Evolutionary conservation across 2,888 invertebrate species (phyloP).

Genomic region (Lepidocyrtinus sp.): DNA sequence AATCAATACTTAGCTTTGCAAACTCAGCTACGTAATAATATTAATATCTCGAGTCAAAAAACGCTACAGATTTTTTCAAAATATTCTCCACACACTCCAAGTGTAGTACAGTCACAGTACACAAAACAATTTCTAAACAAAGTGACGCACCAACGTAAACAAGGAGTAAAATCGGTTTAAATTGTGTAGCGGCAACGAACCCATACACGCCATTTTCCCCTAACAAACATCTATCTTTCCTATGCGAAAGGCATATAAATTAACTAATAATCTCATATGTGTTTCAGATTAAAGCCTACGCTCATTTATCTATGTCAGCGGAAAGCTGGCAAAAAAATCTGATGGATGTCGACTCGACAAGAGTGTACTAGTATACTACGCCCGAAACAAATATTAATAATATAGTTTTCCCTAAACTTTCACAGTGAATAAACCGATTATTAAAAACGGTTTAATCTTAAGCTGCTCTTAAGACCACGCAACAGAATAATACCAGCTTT

Average conservation of each 20-base stretch:
- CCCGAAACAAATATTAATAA: constrained; percentile 1
- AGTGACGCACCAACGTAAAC: not conserved
- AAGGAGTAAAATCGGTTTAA: not conserved
- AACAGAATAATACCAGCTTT: not conserved
- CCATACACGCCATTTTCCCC: not conserved
- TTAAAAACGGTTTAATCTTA: constrained; percentile 6
- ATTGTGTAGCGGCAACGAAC: not conserved
- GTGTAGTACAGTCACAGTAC: no score
- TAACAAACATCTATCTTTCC: constrained; percentile 20
- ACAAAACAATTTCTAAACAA: not conserved
- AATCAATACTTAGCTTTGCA: no score
- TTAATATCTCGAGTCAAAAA: no score
- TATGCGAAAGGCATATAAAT: constrained; percentile 49
- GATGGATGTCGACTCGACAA: constrained; percentile 34
- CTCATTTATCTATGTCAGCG: constrained; percentile 61
- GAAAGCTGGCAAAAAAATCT: constrained; percentile 53
- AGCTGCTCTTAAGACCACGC: no score
- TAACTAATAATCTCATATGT: constrained; percentile 55
- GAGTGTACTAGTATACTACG: no score
- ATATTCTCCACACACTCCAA: no score
- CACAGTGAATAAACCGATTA: constrained; percentile 13
- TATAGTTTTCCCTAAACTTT: constrained; percentile 5
- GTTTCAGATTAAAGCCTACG: constrained; percentile 51
- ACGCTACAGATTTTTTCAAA: no score
- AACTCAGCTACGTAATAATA: no score